These are phyloP conservation scores for Syngnathus scovelli DNA, from an alignment of 2,113 vertebrate genomes.

Conservation along the genomic window DNA sequence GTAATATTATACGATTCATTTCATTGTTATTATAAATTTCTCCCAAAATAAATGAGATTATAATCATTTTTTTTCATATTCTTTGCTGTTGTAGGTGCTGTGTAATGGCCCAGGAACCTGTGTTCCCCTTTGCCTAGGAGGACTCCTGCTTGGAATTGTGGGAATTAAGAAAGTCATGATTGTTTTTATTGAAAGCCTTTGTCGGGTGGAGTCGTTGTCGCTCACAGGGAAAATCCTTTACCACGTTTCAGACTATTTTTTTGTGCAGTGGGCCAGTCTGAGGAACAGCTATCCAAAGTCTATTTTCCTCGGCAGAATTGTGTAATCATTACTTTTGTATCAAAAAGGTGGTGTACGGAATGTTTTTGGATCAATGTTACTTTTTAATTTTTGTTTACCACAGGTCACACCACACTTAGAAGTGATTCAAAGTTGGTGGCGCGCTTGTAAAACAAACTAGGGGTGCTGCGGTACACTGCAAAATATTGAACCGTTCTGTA, in stretches of 20 bases:
- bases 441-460: no score
- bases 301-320: conserved; percentile 85
- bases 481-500: no score
- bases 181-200: conserved; percentile 91
- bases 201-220: conserved; percentile 86
- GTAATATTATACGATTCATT: no score
- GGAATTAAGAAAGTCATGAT: conserved; percentile 84
- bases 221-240: conserved; percentile 88
- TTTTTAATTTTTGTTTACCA: not conserved
- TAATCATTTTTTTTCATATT: not conserved
- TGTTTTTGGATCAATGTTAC: not conserved
- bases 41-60: no score
- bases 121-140: conserved; percentile 82
- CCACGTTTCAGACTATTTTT: conserved; percentile 82
- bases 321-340: conserved; percentile 55
- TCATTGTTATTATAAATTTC: no score
- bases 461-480: no score
- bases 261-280: conserved; percentile 88
- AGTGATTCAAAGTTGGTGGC: no score
- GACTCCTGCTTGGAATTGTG: conserved; percentile 80
- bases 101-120: conserved; percentile 97
- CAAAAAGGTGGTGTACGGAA: not conserved
- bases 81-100: conserved; percentile 79
- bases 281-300: conserved; percentile 85
- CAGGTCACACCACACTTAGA: no score